These are phyloP conservation scores for Pseudococcus longispinus DNA, from an alignment of 2,888 invertebrate genomes.

Conservation along the genomic window DNA sequence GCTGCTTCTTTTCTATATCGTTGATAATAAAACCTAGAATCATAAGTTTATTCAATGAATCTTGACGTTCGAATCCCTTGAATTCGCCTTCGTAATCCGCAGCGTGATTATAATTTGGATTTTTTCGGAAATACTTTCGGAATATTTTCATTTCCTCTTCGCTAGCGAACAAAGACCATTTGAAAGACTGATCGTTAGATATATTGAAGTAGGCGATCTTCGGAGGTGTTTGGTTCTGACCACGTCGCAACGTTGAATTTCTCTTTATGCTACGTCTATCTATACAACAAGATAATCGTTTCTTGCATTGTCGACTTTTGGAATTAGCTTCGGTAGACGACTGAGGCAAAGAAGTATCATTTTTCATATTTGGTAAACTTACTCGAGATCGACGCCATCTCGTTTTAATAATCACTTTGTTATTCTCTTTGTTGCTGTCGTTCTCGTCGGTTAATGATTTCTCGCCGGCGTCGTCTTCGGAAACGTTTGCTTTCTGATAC, in stretches of 20 bases:
- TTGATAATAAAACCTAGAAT: slow-evolving; percentile 38
- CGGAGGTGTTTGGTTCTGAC: background rate
- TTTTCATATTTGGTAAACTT: background rate
- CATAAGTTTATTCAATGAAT: slow-evolving; percentile 22
- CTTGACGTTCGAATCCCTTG: slow-evolving; percentile 20
- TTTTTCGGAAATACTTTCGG: slow-evolving; percentile 12
- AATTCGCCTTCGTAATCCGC: slow-evolving; percentile 19
- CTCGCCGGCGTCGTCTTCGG: background rate
- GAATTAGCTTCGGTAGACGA: background rate
- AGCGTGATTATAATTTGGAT: background rate
- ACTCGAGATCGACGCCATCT: slow-evolving; percentile 5
- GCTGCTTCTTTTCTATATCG: slow-evolving; percentile 18
- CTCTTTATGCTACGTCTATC: background rate
- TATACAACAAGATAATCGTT: background rate
- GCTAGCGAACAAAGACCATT: slow-evolving; percentile 24
- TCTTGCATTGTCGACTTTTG: background rate
- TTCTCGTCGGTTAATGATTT: background rate
- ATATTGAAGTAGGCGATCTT: background rate
- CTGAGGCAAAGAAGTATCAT: background rate
- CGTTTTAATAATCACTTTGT: slow-evolving; percentile 28
- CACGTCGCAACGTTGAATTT: background rate
- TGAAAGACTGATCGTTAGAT: slow-evolving; percentile 14
- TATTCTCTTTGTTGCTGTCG: slow-evolving; percentile 12
- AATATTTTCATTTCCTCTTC: slow-evolving; percentile 14
- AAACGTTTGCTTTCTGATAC: background rate